phyloP scores from a whole-genome alignment of 2,797 vertebrate genomes.

The Sorex maritimensis region DNA sequence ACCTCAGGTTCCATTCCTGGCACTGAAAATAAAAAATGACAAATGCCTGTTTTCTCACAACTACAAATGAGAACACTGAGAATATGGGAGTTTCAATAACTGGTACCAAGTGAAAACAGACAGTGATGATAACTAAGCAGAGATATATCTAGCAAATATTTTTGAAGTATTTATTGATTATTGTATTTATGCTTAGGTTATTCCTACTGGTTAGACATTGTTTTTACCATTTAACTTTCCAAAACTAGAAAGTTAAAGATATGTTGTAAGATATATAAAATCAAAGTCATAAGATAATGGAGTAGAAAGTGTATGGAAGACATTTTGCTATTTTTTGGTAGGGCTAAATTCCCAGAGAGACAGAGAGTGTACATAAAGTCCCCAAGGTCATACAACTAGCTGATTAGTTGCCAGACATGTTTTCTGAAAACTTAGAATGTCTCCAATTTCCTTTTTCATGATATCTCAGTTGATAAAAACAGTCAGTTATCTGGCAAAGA shows the following conservation, averaged over 20 bases:
- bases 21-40: background rate
- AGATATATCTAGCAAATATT: background rate
- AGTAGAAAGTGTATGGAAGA: background rate
- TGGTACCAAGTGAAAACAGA: background rate
- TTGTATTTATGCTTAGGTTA: background rate
- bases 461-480: background rate
- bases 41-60: background rate
- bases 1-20: no score
- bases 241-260: background rate
- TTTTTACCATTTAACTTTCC: conserved; percentile 26
- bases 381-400: background rate
- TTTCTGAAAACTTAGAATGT: background rate
- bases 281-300: background rate
- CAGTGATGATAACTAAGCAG: background rate
- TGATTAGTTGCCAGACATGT: background rate
- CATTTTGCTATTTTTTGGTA: background rate
- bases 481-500: background rate
- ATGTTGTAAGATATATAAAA: no score
- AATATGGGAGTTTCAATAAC: background rate
- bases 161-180: background rate
- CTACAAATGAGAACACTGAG: background rate
- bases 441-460: background rate
- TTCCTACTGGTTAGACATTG: background rate
- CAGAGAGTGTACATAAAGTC: background rate
- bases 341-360: background rate